A percentile compares a stretch with the other conserved stretches of the same genome.
Evolutionary conservation across 2,113 vertebrate species (phyloP).

Genomic region (Trochalopteron elliotii): DNA sequence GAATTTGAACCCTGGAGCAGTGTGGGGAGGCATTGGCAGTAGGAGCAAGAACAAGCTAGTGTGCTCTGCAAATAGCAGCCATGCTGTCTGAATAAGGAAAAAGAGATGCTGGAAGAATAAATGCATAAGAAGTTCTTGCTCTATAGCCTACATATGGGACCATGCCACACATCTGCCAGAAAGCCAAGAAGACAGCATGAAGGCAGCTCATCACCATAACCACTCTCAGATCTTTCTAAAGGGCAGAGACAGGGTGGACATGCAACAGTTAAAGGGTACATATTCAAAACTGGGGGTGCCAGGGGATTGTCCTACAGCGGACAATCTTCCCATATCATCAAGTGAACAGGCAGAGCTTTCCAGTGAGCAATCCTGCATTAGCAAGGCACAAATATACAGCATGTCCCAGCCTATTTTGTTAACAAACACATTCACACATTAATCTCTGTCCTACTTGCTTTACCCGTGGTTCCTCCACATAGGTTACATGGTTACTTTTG

Average conservation of each 20-base stretch:
- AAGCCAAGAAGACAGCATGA: background rate
- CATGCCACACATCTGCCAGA: background rate
- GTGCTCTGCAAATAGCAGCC: background rate
- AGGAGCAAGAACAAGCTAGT: background rate
- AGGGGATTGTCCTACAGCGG: background rate
- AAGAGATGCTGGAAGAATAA: background rate
- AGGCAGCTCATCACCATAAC: background rate
- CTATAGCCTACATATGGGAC: background rate
- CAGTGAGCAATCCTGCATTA: background rate
- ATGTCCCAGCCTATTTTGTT: background rate
- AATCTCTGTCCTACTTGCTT: background rate
- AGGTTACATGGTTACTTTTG: background rate
- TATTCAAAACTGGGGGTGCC: background rate
- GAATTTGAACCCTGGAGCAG: background rate
- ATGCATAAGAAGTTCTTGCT: background rate
- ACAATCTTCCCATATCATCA: background rate
- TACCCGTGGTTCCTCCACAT: accelerated
- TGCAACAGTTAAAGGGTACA: background rate
- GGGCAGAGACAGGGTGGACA: background rate
- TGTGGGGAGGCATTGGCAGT: background rate
- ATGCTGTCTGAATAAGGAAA: background rate
- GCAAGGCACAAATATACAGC: background rate
- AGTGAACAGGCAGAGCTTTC: background rate
- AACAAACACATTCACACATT: background rate
- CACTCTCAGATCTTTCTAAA: background rate